Evolutionary conservation across 2,113 vertebrate genomes (phyloP), one percentile per base, ranked within the genome.

Genomic region (Numida meleagris): DNA sequence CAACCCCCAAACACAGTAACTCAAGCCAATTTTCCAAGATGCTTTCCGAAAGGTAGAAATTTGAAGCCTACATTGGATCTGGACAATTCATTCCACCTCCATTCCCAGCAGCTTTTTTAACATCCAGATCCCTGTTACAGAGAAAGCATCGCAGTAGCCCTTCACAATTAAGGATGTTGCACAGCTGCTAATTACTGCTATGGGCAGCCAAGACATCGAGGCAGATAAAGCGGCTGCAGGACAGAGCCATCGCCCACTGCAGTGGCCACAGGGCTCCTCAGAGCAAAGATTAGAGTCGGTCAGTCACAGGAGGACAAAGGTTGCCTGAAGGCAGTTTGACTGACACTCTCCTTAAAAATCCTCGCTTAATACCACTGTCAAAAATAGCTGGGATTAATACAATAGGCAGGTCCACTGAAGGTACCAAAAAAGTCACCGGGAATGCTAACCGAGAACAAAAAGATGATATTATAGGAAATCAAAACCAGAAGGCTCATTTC

Each of bases 131-230:
- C 1, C 5, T 0, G 2, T 9, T 51, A 55, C 9, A 81, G 33
- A 53, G 68, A 43, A 40, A 2, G 1, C 3, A 42, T 55, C 51
- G 12, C 9, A 14, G 23, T 6, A 74, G 51, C 29, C 38, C 57
- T 72, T 63, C 74, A 48, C 51, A 79, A n/a, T 31, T 24, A 40
- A 72, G 23, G 51, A 59, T n/a, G 36, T 12, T 46, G 31, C 2
- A 4, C 40, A 72, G 3, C 1, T 0, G 3, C 48, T 72, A 34
- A 67, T 79, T 46, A 55, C 62, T 34, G 16, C 6, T 57, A n/a
- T 1, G 15, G 20, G 57, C 31, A 55, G 40, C 48, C 66, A 78
- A 21, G 34, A 34, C 1, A 0, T 0, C 0, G 34, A 29, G 6
- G 24, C 59, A 73, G 40, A 29, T 14, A 84, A 51, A 5, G 53